Base-by-base conservation (phyloP, 2,888 invertebrate species). In the Xylocampa areola region DNA sequence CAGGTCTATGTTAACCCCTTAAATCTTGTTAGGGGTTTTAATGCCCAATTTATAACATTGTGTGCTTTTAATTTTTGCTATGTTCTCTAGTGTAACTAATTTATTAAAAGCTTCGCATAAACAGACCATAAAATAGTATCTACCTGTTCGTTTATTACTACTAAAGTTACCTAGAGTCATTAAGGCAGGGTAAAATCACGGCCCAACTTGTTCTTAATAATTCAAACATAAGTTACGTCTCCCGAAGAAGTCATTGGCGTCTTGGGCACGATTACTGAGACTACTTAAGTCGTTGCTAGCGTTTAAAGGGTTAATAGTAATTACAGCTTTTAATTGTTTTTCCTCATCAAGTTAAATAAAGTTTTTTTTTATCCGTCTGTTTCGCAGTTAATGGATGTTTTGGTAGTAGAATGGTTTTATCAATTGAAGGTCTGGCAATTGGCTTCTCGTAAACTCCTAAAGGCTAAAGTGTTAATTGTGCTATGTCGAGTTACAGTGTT, bases 231-330 rank as follows among this genome's bases (percentile, higher is more conserved):
- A 76, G 74, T 76, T 74, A 64, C 61, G 47, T 27, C 39, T 50
- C 50, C 33, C 54, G 60, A 70, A 73, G 62, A 59, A 64, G 60
- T 65, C 63, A 70, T 76, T 68, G 73, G 47, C 68, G 58, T 70
- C 71, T 70, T 49, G 74, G 68, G 76, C 50, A 39, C 55, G 53
- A 76, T 76, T 73, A 64, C 54, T 65, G 60, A 44, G 55, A 49
- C 64, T 68, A 51, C 55, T 76, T 67, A 57, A 70, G 53, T 52
- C 58, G 48, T 58, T 40, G 40, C 25, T 51, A 40, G 52, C 58
- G 51, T 60, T 68, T 74, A 73, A 76, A 73, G 73, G 73, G 70
- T 64, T 74, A 70, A 67, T 73, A 64, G 61, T 69, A 70, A 73
- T 73, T 73, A 66, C 51, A 57, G 59, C 35, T 53, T 73, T 66